Percentiles rank a stretch among this genome's conserved stretches.
phyloP scores from a whole-genome alignment of 2,888 invertebrate genomes.

The Hyalella azteca region DNA sequence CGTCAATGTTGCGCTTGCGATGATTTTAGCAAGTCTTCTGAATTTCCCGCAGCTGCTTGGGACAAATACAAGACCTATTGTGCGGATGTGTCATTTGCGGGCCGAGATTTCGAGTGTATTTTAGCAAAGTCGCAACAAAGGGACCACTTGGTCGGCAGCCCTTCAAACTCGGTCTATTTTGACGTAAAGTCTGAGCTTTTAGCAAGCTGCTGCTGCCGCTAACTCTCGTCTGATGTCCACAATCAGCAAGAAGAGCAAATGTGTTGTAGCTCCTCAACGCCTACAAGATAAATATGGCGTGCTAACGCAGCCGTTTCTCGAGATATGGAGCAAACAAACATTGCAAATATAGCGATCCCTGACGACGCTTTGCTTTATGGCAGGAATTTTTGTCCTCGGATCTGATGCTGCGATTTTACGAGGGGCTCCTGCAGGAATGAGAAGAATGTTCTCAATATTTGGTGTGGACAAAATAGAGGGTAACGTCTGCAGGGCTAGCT shows the following conservation, averaged over 20 bases:
- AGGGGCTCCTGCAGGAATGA: neutral
- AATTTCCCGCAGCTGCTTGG: neutral
- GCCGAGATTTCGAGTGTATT: neutral
- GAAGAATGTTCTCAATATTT: constrained; percentile 17
- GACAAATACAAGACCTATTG: constrained; percentile 1
- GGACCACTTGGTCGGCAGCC: constrained; percentile 4
- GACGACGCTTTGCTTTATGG: constrained; percentile 21
- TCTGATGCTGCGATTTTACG: constrained; percentile 18
- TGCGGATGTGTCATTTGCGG: neutral
- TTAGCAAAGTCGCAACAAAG: neutral
- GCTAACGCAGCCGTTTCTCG: constrained; percentile 30
- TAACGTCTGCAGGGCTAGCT: neutral
- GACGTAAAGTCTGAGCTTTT: constrained; percentile 18
- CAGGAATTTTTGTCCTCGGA: constrained; percentile 1
- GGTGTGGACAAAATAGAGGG: constrained; percentile 24
- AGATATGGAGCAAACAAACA: constrained; percentile 33
- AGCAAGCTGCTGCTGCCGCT: constrained; percentile 2
- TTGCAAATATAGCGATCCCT: constrained; percentile 5
- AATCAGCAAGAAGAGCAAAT: constrained; percentile 36
- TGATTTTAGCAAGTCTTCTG: no score
- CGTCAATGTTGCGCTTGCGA: no score
- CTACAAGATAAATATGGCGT: constrained; percentile 37
- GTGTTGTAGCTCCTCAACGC: constrained; percentile 28
- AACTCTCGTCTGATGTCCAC: constrained; percentile 34
- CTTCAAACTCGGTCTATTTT: constrained; percentile 14